Percentiles rank a stretch among this genome's conserved stretches.
Evolutionary conservation across 2,113 vertebrate species (phyloP).

Genomic region (Eptesicus fuscus): DNA sequence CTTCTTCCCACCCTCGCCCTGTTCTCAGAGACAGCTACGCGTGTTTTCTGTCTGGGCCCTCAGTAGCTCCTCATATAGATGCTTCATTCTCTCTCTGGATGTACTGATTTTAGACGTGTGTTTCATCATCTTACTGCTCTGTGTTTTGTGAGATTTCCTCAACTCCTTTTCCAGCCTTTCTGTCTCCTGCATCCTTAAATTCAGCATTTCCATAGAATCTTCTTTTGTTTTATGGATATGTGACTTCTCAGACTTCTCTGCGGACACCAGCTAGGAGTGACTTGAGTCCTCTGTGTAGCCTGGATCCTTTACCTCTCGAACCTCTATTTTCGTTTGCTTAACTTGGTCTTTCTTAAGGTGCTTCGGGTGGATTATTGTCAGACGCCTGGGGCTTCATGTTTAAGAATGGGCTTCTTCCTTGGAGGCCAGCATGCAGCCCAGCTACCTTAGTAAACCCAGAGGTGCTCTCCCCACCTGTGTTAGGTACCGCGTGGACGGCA

Average conservation of each 20-base stretch:
- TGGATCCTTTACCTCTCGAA: not conserved
- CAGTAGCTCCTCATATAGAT: not conserved
- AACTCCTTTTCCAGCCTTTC: not conserved
- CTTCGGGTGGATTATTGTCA: not conserved
- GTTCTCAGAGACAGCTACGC: not conserved
- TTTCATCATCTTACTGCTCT: not conserved
- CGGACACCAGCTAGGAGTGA: not conserved
- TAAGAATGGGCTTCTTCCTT: not conserved
- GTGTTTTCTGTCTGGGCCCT: not conserved
- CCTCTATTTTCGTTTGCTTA: not conserved
- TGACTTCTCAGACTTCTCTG: not conserved
- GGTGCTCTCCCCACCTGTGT: not conserved
- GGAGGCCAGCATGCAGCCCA: not conserved
- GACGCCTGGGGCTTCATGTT: not conserved
- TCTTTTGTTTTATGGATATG: not conserved
- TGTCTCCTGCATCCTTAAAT: not conserved
- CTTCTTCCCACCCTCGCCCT: not conserved
- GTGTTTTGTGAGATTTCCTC: not conserved
- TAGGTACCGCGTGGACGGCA: rapidly evolving
- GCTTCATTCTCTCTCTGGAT: not conserved
- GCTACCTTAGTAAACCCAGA: not conserved
- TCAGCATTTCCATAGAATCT: not conserved
- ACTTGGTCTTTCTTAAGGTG: not conserved
- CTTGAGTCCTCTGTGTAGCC: not conserved
- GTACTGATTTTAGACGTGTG: not conserved